Percentiles rank a stretch among this genome's conserved stretches.
phyloP scores from a whole-genome alignment of 2,888 invertebrate genomes.

The Bombyx huttoni region DNA sequence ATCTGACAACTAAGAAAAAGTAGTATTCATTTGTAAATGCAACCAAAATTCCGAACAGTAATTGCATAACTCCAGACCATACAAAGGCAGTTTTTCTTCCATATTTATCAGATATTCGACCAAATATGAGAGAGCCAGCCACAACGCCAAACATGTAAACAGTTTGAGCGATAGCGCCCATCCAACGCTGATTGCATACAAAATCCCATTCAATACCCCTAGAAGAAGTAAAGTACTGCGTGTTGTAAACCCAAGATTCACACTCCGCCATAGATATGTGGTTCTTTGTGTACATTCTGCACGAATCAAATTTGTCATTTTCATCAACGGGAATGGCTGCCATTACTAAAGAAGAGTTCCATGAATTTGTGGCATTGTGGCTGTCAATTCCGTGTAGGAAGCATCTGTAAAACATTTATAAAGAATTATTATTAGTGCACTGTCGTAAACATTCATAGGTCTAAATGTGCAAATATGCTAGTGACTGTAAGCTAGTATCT shows the following conservation, averaged over 20 bases:
- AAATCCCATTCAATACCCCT: constrained; percentile 88
- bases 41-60: constrained; percentile 79
- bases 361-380: constrained; percentile 55
- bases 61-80: constrained; percentile 80
- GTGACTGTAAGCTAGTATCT: not conserved
- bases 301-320: constrained; percentile 75
- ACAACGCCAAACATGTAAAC: constrained; percentile 89
- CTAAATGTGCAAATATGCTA: not conserved
- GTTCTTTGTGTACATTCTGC: constrained; percentile 67
- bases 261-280: constrained; percentile 36
- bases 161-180: constrained; percentile 85
- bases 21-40: constrained; percentile 83
- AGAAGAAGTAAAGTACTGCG: constrained; percentile 79
- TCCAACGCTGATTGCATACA: constrained; percentile 85
- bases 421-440: not conserved
- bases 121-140: constrained; percentile 82
- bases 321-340: constrained; percentile 71
- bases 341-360: constrained; percentile 68
- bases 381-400: constrained; percentile 70
- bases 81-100: constrained; percentile 86
- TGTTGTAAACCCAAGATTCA: constrained; percentile 79
- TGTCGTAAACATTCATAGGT: not conserved
- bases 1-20: constrained; percentile 77
- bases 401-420: constrained; percentile 62
- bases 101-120: constrained; percentile 84